These are phyloP conservation scores for Clamator glandarius DNA, from an alignment of 2,797 vertebrate genomes.

Conservation along the genomic window DNA sequence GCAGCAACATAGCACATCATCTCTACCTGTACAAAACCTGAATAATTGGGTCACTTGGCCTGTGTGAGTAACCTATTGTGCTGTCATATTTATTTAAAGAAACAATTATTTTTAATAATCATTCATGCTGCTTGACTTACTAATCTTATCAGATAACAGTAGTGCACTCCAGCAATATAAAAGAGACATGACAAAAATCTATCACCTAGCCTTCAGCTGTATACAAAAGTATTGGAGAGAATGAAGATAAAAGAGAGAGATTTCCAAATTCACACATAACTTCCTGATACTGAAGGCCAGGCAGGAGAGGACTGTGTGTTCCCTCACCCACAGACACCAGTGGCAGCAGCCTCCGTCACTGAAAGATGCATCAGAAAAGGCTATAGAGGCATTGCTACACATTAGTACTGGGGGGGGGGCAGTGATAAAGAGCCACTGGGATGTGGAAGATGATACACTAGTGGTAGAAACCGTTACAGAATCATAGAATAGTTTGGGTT, in stretches of 20 bases:
- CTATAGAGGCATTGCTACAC: background rate
- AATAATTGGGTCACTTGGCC: slow-evolving; percentile 58
- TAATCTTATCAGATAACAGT: slow-evolving; percentile 27
- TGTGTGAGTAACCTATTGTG: slow-evolving; percentile 37
- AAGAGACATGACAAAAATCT: slow-evolving; percentile 16
- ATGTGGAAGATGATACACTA: background rate
- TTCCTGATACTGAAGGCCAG: background rate
- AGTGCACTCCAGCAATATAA: background rate
- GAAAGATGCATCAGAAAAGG: background rate
- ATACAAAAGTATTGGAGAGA: background rate
- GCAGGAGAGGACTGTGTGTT: background rate
- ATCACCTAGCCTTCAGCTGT: slow-evolving; percentile 8
- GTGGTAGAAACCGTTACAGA: background rate
- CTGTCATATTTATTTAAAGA: slow-evolving; percentile 57
- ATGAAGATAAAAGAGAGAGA: background rate
- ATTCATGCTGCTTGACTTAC: slow-evolving; percentile 32
- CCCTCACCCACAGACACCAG: background rate
- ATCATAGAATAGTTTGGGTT: too few species aligned
- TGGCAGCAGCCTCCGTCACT: background rate
- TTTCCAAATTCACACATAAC: background rate
- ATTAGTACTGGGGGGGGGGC: background rate
- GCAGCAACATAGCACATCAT: background rate
- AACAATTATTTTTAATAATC: slow-evolving; percentile 68
- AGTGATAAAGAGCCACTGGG: background rate
- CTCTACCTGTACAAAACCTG: background rate